Evolutionary conservation across 2,113 vertebrate species (phyloP).

Genomic region (Psophia crepitans): DNA sequence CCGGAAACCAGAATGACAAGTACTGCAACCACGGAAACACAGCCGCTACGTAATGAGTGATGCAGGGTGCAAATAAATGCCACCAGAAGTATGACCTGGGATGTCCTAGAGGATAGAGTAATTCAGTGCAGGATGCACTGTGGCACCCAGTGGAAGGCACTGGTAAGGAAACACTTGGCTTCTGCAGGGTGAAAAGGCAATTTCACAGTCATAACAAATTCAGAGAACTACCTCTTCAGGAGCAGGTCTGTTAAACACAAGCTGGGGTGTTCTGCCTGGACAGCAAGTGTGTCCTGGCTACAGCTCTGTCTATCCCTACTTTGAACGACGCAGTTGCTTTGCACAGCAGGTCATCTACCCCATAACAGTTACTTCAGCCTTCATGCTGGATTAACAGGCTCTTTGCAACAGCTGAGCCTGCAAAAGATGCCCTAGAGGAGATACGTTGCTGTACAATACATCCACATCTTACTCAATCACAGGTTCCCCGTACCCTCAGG

Average conservation of each 20-base stretch:
- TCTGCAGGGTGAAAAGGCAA: fast-evolving
- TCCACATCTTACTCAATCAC: constrained; percentile 23
- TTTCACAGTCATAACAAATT: neutral
- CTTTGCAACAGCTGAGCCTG: constrained; percentile 54
- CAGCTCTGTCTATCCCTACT: neutral
- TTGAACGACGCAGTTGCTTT: neutral
- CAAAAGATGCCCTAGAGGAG: constrained; percentile 43
- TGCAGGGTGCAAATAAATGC: neutral
- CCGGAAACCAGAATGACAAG: neutral
- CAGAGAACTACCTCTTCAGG: neutral
- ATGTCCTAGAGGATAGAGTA: neutral
- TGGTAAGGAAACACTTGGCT: neutral
- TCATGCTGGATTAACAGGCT: constrained; percentile 42
- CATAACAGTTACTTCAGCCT: neutral
- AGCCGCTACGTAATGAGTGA: neutral
- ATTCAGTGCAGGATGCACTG: neutral
- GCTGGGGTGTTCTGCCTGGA: neutral
- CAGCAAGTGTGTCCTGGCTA: neutral
- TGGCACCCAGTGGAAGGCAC: neutral
- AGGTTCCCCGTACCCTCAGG: constrained; percentile 47
- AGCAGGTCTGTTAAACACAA: fast-evolving
- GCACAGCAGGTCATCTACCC: constrained; percentile 4
- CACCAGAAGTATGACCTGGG: neutral
- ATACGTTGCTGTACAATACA: neutral
- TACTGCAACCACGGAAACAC: neutral